Base-by-base conservation (phyloP, 92 coral and sea anemone species). In the Paragorgia papillata region DNA sequence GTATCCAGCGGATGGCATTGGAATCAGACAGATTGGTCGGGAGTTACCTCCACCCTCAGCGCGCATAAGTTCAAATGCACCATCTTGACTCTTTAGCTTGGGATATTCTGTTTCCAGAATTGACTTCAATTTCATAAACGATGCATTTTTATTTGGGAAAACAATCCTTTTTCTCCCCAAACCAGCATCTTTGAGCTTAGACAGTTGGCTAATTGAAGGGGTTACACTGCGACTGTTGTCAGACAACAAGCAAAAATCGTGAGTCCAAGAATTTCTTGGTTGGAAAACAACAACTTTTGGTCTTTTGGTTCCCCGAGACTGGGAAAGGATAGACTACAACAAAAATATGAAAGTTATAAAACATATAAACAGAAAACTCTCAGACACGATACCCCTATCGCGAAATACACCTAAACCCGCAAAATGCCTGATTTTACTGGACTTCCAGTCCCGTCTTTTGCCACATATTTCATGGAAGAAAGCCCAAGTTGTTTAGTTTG, bases 51-150 rank as follows among this genome's bases (percentile, higher is more conserved):
- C n/a, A n/a, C 85, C 59, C 63, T 70, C 70, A 53, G 80, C 80
- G 27, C 85, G 76, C 80, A 80, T 69, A 25, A 80, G 41, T 19
- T 70, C 85, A 80, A 80, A 70, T 44, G 79, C 80, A 13, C 86
- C 82, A 55, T 83, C 82, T 56, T 83, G 77, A 20, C 26, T 28
- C 53, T 75, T 75, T 14, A 75, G 19, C 27, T 83, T 75, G 14
- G 56, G 81, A 50, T 73, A 70, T 33, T 81, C 80, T 49, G 34
- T 58, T 34, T 81, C 85, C 1, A 70, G 80, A 22, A 34, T 35
- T 24, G 75, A 62, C 34, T 49, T 80, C 29, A 80, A 34, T n/a
- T n/a, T n/a, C n/a, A 55, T 56, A 17, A 55, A 55, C 29, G 24
- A 55, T 17, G 61, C 61, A 12, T 55, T 55, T 17, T 55, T 55